A percentile compares a stretch with the other conserved stretches of the same genome.
These are phyloP conservation scores for Streptopelia turtur DNA, from an alignment of 2,797 vertebrate genomes.

Conservation along the genomic window DNA sequence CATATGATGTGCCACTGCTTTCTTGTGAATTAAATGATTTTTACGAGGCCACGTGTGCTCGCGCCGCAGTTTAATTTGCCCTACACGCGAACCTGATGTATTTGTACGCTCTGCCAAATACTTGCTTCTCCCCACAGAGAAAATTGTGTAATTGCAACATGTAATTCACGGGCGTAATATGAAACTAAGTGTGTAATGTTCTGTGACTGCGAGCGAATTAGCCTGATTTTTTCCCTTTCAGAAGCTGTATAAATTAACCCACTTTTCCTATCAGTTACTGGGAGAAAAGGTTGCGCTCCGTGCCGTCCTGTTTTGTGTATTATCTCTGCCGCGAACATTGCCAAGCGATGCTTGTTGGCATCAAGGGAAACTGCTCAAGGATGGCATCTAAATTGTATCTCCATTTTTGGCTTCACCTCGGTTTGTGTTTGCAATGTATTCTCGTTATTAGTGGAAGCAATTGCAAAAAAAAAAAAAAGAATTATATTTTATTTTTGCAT, in stretches of 20 bases:
- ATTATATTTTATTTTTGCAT: no score
- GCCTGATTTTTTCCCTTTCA: background rate
- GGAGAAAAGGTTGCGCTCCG: background rate
- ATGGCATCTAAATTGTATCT: background rate
- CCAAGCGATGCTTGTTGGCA: background rate
- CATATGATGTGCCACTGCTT: fast-evolving
- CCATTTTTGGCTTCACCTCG: background rate
- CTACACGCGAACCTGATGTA: background rate
- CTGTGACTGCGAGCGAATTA: background rate
- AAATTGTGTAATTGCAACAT: background rate
- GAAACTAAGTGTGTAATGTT: constrained; percentile 5
- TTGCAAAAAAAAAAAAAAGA: background rate
- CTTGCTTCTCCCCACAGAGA: background rate
- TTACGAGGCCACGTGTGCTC: background rate
- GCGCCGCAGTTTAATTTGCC: background rate
- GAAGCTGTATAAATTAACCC: constrained; percentile 27
- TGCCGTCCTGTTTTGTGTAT: background rate
- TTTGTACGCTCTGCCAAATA: background rate
- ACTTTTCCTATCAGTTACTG: background rate
- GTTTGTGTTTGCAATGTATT: background rate
- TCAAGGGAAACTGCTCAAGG: background rate
- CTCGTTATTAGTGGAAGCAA: background rate
- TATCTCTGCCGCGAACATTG: background rate
- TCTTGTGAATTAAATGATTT: background rate
- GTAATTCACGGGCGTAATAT: background rate